Percentiles rank a stretch among this genome's conserved stretches.
Evolutionary conservation across 2,113 vertebrate species (phyloP).

Genomic region (Beaufortia kweichowensis): DNA sequence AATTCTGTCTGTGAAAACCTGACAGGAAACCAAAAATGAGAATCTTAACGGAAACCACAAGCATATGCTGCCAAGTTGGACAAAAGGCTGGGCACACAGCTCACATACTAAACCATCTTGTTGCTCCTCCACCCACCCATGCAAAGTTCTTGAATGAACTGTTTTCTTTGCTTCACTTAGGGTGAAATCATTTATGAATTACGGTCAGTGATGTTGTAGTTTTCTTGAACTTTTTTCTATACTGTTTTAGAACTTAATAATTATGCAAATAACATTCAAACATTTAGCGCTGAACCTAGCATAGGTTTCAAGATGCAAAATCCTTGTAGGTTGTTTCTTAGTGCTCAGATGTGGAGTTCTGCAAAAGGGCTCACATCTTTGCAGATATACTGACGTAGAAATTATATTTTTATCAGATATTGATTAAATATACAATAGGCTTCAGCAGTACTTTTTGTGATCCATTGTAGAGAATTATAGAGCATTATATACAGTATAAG

Average conservation of each 20-base stretch:
- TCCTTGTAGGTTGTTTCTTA: no score
- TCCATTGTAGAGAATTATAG: no score
- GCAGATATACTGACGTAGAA: no score
- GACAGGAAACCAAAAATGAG: constrained; percentile 74
- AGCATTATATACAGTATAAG: no score
- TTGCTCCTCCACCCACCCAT: neutral
- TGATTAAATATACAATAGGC: no score
- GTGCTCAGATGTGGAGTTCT: no score
- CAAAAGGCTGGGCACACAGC: constrained; percentile 61
- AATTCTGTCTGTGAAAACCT: constrained; percentile 68
- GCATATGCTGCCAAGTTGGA: constrained; percentile 55
- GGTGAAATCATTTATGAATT: neutral
- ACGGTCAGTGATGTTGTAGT: neutral
- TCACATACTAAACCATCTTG: constrained; percentile 47
- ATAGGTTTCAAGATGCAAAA: no score
- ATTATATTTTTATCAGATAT: no score
- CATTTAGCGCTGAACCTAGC: no score
- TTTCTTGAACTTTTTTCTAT: neutral
- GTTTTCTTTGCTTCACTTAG: neutral
- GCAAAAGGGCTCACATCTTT: no score
- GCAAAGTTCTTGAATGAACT: neutral
- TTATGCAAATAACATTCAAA: neutral
- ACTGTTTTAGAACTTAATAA: neutral
- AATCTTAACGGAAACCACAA: constrained; percentile 67
- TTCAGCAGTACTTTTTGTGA: no score